phyloP scores from a whole-genome alignment of 2,113 vertebrate genomes.

The Corydoras sp. region DNA sequence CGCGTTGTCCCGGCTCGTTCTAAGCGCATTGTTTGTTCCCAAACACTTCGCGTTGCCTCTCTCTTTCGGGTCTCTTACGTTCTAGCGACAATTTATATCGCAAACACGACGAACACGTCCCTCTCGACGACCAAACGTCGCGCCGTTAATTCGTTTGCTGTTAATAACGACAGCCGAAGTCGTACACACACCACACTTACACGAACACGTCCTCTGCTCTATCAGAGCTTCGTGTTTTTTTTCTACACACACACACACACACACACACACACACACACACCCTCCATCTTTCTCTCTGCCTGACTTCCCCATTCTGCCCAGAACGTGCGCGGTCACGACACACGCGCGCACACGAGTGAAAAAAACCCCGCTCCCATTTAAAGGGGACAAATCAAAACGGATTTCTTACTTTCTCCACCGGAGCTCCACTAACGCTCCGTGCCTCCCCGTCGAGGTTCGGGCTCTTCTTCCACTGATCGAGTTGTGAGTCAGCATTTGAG shows the following conservation, averaged over 20 bases:
- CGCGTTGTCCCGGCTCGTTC: too few species aligned
- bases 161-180: slow-evolving; percentile 62
- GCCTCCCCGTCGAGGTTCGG: slow-evolving; percentile 62
- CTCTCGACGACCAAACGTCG: slow-evolving; percentile 59
- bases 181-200: slow-evolving; percentile 45
- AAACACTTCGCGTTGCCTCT: too few species aligned
- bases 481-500: slow-evolving; percentile 51
- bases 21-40: too few species aligned
- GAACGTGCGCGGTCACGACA: slow-evolving; percentile 20
- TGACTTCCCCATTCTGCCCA: slow-evolving; percentile 36
- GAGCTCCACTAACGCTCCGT: slow-evolving; percentile 66
- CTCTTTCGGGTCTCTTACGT: too few species aligned
- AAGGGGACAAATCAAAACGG: slow-evolving; percentile 62
- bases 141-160: slow-evolving; percentile 71
- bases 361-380: slow-evolving; percentile 42
- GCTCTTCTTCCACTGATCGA: slow-evolving; percentile 55
- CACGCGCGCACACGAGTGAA: slow-evolving; percentile 32
- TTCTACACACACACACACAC: not conserved
- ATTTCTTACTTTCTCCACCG: slow-evolving; percentile 70
- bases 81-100: slow-evolving; percentile 44
- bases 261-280: slow-evolving; percentile 11
- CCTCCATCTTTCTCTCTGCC: slow-evolving; percentile 21
- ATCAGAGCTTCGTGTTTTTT: slow-evolving; percentile 29
- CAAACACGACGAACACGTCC: slow-evolving; percentile 43
- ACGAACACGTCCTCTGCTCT: slow-evolving; percentile 36